phyloP scores from a whole-genome alignment of 2,888 invertebrate species.

The Endotricha flammealis region DNA sequence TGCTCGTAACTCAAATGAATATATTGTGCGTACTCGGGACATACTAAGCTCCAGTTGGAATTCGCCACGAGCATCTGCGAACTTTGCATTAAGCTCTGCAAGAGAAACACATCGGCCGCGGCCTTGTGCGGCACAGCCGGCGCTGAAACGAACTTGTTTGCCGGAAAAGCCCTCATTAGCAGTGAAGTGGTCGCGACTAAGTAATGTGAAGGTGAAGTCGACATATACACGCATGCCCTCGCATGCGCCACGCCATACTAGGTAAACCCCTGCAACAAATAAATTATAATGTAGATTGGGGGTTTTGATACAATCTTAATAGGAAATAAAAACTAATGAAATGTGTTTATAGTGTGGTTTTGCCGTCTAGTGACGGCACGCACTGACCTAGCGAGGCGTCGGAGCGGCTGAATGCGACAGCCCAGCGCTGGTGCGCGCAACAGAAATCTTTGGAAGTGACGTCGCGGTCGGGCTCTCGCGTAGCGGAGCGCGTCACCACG shows the following conservation, averaged over 20 bases:
- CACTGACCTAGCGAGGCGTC: constrained; percentile 82
- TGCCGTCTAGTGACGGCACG: background rate
- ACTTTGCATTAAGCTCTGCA: constrained; percentile 83
- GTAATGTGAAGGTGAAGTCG: constrained; percentile 88
- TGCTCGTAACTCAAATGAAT: constrained; percentile 83
- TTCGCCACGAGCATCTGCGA: constrained; percentile 88
- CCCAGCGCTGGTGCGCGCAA: constrained; percentile 90
- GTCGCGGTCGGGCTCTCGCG: constrained; percentile 87
- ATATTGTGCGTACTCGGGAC: constrained; percentile 85
- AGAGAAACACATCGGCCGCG: constrained; percentile 85
- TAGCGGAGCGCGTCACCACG: constrained; percentile 87
- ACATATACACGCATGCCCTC: constrained; percentile 87
- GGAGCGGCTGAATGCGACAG: constrained; percentile 86
- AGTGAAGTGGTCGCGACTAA: constrained; percentile 89
- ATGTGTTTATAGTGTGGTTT: background rate
- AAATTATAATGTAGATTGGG: background rate
- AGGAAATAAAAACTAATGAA: background rate
- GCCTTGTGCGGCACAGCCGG: constrained; percentile 84
- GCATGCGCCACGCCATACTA: constrained; percentile 87
- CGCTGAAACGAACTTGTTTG: constrained; percentile 83
- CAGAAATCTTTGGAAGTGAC: constrained; percentile 89
- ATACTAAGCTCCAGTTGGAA: constrained; percentile 88
- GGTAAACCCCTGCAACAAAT: constrained; percentile 82
- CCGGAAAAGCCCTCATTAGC: constrained; percentile 89
- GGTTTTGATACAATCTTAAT: background rate